Evolutionary conservation across 1,140 invertebrate genomes (phyloP).

Genomic region (Lepidurus arcticus): DNA sequence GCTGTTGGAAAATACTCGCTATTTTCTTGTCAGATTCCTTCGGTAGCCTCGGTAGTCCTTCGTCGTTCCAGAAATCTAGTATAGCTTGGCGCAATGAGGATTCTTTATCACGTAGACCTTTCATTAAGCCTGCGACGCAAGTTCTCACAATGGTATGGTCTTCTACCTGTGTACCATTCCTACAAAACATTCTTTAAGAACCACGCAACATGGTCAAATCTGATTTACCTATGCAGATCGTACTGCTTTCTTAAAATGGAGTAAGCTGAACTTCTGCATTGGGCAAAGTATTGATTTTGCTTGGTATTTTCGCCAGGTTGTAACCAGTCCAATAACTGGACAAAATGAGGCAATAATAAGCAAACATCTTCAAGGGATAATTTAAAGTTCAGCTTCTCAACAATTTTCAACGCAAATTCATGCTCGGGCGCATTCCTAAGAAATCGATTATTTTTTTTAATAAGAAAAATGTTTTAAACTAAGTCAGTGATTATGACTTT

Average conservation of each 20-base stretch:
- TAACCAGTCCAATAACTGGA: background rate
- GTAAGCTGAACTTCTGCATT: background rate
- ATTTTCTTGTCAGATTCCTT: background rate
- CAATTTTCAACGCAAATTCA: background rate
- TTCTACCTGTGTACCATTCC: background rate
- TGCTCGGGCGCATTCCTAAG: background rate
- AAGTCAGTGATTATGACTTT: background rate
- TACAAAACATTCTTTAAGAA: background rate
- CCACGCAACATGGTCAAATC: background rate
- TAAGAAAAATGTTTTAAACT: background rate
- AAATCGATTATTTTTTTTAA: background rate
- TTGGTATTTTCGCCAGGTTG: background rate
- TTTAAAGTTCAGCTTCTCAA: background rate
- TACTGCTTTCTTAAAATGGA: background rate
- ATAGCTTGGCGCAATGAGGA: background rate
- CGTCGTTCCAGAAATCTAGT: background rate
- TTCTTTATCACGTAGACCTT: background rate
- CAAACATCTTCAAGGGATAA: background rate
- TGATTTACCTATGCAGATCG: background rate
- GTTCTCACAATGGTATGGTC: background rate
- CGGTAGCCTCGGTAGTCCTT: background rate
- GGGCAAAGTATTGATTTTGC: background rate
- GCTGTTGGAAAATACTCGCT: background rate
- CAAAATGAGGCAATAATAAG: background rate
- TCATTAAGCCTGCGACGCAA: background rate